Evolutionary conservation across 2,888 invertebrate species (phyloP), one percentile per base, ranked within the genome.

Genomic region (Catocala fraxini): DNA sequence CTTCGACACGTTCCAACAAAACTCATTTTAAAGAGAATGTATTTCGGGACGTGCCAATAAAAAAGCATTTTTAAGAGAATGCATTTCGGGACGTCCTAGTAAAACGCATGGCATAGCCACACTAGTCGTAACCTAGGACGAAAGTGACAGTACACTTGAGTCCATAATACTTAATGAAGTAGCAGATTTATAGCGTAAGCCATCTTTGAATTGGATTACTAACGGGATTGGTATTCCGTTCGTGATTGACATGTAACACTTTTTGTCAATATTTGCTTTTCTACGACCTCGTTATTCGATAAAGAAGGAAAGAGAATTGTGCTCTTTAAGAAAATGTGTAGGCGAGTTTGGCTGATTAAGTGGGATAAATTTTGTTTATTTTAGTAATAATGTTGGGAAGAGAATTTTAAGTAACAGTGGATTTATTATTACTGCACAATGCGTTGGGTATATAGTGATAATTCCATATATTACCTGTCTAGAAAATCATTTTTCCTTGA

Each of bases 131-230:
- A 54, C 45, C 45, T 35, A 39, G 0, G 4, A 59, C 43, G 58
- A 65, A 74, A 73, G 52, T 42, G 60, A 63, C 43, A 65, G 47
- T 65, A 52, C n/a, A 13, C 41, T 56, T n/a, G 56, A 42, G 49
- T 47, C 41, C 10, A 46, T 47, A 55, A 12, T 41, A 35, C 43
- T 9, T 41, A 55, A 55, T 46, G 46, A 46, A 46, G 13, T 46
- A 6, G 34, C 47, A 47, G 46, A 42, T 68, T 56, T 51, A 51
- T 51, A 43, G 34, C 35, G 47, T 47, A 15, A 51, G 9, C 53
- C 57, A 66, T 61, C 6, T 70, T 52, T 35, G n/a, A 49, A 25
- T 48, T 12, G 15, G 7, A 60, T 54, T 5, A 58, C 12, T 56
- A 70, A 59, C 63, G 63, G 71, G 42, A 46, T 13, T 47, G 10